Evolutionary conservation across 2,113 vertebrate genomes (phyloP), one percentile per base, ranked within the genome.

Genomic region (Scolopax mira): DNA sequence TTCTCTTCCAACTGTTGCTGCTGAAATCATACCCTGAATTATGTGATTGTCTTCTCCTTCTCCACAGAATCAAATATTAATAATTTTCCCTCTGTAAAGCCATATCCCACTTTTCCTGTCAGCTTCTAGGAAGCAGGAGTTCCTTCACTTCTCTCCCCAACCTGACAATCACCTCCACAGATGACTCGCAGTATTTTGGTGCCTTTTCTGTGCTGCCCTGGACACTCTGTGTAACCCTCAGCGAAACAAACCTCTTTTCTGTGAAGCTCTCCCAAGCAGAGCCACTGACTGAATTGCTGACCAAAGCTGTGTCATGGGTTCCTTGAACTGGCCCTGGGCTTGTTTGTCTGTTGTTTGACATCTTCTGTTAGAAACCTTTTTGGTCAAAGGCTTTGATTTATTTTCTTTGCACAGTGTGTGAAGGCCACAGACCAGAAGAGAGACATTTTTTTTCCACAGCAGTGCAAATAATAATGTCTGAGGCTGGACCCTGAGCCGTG

Each of bases 321-420:
- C 96, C 96, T 97, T 97, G 95, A 97, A 79, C 94, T 75, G 89
- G 84, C 89, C 95, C 94, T 94, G 84, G n/a, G 22, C 57, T 28
- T 84, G 70, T 69, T 75, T 94, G 60, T 5, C 79, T 93, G 46
- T 2, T 86, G 79, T 87, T 89, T 90, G 83, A 75, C 89, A 72
- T 72, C 61, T 71, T 28, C 72, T 30, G 83, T n/a, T 35, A 82
- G 70, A 96, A 96, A 95, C 89, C 69, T 52, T 35, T 60, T 30
- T 0, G 22, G 91, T 84, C 90, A 93, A 90, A 80, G 94, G 41
- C 89, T 92, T 64, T 5, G 75, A 88, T 92, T 93, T 96, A 93
- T 94, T 93, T 72, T 55, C 79, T 71, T 52, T 92, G 91, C 48
- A 28, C 72, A 13, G 60, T 6, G 35, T 89, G 65, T 94, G 81